These are phyloP conservation scores for Rhinoderma darwinii DNA, from an alignment of 2,113 vertebrate species.

Conservation along the genomic window DNA sequence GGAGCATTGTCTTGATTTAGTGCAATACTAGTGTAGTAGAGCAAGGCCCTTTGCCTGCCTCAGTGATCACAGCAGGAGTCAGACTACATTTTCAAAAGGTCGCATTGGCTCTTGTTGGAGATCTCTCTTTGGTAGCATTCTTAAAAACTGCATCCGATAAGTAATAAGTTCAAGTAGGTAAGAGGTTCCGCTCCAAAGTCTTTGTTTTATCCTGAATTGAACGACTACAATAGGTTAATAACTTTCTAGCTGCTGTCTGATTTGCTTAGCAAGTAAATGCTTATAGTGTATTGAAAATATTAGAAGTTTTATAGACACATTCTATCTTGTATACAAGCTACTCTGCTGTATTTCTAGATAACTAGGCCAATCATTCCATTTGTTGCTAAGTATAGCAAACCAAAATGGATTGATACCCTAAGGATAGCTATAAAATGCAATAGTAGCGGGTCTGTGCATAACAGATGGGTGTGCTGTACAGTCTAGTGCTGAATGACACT, in stretches of 20 bases:
- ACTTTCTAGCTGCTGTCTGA: neutral
- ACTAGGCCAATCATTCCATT: conserved; percentile 17
- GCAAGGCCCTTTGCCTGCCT: neutral
- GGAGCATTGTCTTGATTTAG: neutral
- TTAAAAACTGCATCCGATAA: conserved; percentile 14
- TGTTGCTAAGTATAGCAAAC: conserved; percentile 32
- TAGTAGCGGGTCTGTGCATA: neutral
- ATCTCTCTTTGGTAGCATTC: neutral
- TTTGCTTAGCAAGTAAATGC: neutral
- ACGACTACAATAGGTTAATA: conserved; percentile 26
- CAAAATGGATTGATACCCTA: conserved; percentile 8
- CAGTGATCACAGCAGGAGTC: conserved; percentile 3
- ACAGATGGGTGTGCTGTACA: conserved; percentile 19
- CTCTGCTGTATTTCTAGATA: conserved; percentile 6
- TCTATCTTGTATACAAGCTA: neutral
- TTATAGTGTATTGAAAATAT: neutral
- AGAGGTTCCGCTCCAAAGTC: neutral
- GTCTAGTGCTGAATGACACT: neutral
- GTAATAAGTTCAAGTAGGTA: conserved; percentile 2
- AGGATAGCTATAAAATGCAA: conserved; percentile 4
- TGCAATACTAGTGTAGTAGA: neutral
- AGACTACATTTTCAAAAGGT: conserved; percentile 13
- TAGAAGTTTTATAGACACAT: neutral
- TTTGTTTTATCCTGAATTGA: neutral
- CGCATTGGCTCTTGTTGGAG: neutral